phyloP scores from a whole-genome alignment of 2,797 vertebrate species.

The Sparidentex hasta region DNA sequence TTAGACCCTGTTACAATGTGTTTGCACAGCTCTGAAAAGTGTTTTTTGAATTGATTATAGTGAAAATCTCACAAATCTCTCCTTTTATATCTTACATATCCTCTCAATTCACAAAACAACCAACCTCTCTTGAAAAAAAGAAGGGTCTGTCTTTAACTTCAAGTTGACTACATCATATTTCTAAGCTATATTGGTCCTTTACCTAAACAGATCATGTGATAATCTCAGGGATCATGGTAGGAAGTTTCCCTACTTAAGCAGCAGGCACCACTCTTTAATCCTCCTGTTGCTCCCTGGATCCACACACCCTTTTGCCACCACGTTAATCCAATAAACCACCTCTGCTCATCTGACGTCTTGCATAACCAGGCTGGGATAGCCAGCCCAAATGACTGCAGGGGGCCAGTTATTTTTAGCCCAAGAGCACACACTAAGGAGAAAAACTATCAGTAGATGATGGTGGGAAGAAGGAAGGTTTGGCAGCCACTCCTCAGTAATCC shows the following conservation, averaged over 20 bases:
- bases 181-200: background rate
- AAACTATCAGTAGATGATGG: slow-evolving; percentile 54
- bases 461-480: slow-evolving; percentile 40
- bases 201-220: slow-evolving; percentile 24
- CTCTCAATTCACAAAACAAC: background rate
- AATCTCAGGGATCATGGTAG: slow-evolving; percentile 32
- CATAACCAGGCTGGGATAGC: slow-evolving; percentile 69
- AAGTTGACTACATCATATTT: slow-evolving; percentile 2
- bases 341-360: slow-evolving; percentile 71
- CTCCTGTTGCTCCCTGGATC: slow-evolving; percentile 52
- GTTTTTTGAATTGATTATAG: background rate
- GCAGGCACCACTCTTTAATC: slow-evolving; percentile 53
- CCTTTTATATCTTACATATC: background rate
- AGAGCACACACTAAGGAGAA: slow-evolving; percentile 56
- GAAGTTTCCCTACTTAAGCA: slow-evolving; percentile 47
- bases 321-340: slow-evolving; percentile 79
- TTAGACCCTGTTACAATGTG: background rate
- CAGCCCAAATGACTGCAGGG: slow-evolving; percentile 59
- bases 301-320: slow-evolving; percentile 48
- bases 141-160: background rate
- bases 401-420: slow-evolving; percentile 82
- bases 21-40: background rate
- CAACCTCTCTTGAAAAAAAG: background rate
- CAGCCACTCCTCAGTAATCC: slow-evolving; percentile 41
- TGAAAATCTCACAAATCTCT: background rate